phyloP scores from a whole-genome alignment of 2,113 vertebrate genomes.

The Gila orcuttii region DNA sequence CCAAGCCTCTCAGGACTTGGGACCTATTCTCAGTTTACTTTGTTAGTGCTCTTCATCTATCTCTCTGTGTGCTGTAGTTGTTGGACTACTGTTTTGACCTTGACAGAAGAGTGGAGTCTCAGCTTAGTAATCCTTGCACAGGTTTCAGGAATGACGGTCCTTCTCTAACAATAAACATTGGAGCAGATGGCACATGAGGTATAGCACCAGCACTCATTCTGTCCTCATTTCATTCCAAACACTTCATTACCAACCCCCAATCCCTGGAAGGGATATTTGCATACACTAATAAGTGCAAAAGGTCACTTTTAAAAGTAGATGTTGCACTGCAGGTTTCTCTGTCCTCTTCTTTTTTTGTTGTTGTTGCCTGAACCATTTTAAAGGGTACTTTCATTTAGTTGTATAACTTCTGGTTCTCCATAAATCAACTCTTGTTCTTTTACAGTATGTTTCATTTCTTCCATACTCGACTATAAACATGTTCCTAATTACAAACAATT shows the following conservation, averaged over 20 bases:
- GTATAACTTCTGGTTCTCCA: neutral
- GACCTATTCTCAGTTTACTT: conserved; percentile 29
- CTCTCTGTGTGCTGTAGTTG: neutral
- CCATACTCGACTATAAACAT: neutral
- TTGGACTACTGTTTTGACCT: neutral
- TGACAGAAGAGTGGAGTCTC: conserved; percentile 18
- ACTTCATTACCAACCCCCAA: conserved; percentile 29
- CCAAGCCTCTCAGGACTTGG: conserved; percentile 25
- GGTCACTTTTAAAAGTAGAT: conserved; percentile 35
- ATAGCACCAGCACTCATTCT: neutral
- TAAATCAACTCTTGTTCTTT: neutral
- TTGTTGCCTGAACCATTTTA: neutral
- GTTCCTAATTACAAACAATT: neutral
- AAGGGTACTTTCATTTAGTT: neutral
- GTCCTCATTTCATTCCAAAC: conserved; percentile 30
- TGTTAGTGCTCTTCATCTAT: conserved; percentile 6
- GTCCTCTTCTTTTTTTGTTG: neutral
- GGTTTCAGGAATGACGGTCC: neutral
- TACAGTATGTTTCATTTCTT: neutral
- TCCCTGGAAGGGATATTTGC: conserved; percentile 22
- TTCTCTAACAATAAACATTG: conserved; percentile 13
- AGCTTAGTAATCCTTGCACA: conserved; percentile 2
- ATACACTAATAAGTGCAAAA: conserved; percentile 41
- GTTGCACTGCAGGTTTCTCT: conserved; percentile 33
- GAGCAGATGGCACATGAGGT: conserved; percentile 3